phyloP scores from a whole-genome alignment of 2,113 vertebrate species.

The Sylvia atricapilla region DNA sequence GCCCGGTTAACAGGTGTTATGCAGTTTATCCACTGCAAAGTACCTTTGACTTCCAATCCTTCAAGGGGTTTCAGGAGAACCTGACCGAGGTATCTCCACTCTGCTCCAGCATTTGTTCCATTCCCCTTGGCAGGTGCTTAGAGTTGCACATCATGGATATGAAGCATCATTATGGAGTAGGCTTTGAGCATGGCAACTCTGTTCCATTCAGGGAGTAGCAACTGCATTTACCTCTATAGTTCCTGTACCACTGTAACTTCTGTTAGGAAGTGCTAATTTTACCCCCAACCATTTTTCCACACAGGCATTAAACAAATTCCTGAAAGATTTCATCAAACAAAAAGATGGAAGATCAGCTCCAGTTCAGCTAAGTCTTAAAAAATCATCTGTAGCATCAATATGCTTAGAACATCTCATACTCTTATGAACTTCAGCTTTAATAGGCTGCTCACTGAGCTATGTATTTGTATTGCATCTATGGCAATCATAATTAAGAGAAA shows the following conservation, averaged over 20 bases:
- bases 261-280: background rate
- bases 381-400: background rate
- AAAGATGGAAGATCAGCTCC: background rate
- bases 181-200: fast-evolving
- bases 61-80: background rate
- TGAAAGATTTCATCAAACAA: background rate
- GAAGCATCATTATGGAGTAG: background rate
- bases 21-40: background rate
- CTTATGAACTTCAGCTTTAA: background rate
- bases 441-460: background rate
- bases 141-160: fast-evolving
- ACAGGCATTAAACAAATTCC: background rate
- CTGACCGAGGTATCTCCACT: background rate
- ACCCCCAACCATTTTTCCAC: background rate
- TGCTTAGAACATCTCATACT: background rate
- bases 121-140: background rate
- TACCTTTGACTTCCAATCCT: background rate
- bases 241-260: background rate
- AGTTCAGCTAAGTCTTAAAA: background rate
- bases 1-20: background rate
- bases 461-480: background rate
- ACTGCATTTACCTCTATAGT: background rate
- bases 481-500: background rate
- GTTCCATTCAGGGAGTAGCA: background rate
- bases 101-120: background rate